These are phyloP conservation scores for Eupithecia pulchellata DNA, from an alignment of 2,888 invertebrate genomes.

Conservation along the genomic window DNA sequence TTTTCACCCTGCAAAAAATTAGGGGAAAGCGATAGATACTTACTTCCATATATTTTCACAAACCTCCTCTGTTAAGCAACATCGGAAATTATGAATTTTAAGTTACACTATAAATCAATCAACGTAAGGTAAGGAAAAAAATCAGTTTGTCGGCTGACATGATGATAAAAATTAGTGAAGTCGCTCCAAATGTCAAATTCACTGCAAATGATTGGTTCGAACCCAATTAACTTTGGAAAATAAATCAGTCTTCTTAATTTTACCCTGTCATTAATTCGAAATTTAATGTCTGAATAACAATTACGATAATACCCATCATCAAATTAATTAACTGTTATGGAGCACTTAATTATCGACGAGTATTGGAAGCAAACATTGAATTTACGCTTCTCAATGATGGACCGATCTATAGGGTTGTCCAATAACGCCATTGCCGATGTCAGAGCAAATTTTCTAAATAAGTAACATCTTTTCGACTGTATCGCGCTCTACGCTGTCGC, in stretches of 20 bases:
- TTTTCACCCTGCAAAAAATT: not conserved
- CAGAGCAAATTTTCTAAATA: too few species aligned
- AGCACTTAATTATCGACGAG: slow-evolving; percentile 20
- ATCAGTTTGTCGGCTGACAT: not conserved
- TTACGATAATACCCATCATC: slow-evolving; percentile 5
- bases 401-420: slow-evolving; percentile 4
- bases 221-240: not conserved
- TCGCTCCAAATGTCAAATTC: not conserved
- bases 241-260: not conserved
- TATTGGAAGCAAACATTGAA: slow-evolving; percentile 21
- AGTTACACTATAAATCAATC: too few species aligned
- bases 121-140: too few species aligned
- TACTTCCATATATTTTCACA: too few species aligned
- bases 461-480: too few species aligned
- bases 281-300: slow-evolving; percentile 5
- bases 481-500: too few species aligned
- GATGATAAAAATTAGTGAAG: not conserved
- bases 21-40: not conserved
- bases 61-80: too few species aligned
- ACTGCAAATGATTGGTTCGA: not conserved
- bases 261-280: slow-evolving; percentile 5
- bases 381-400: slow-evolving; percentile 18
- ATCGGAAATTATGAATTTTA: too few species aligned
- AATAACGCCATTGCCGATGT: too few species aligned
- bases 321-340: slow-evolving; percentile 20